Evolutionary conservation across 2,797 vertebrate species (phyloP), one percentile per base, ranked within the genome.

Genomic region (Phrynocephalus forsythii): DNA sequence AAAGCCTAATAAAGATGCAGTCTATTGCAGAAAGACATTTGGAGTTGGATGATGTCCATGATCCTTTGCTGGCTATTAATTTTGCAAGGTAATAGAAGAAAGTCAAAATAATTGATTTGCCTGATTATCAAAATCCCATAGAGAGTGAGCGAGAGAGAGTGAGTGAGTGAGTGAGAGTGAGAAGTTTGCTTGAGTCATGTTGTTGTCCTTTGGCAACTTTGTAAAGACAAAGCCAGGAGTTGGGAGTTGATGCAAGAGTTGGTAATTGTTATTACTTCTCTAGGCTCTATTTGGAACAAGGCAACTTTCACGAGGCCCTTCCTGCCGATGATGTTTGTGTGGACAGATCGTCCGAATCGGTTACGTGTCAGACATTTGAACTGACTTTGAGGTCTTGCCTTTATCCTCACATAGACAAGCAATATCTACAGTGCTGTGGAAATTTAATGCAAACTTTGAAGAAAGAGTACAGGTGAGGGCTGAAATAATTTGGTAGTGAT

Each of bases 281-380:
- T 93, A 99, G 99, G 93, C 94, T 99, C 28, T 99, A 99, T 95
- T 95, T 99, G 96, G 98, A 99, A 90, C 99, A 99, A 95, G 98
- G 96, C 60, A 98, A 99, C 95, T 99, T 99, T 89, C 98, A 99
- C 0, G 98, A 99, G 95, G 97, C 97, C 73, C 99, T 99, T 95
- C 97, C 97, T 9, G 97, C 98, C 82, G 97, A 97, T 0, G 98
- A 98, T 73, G 96, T 99, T 89, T 98, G 97, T 26, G 97, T 99
- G 93, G 98, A 98, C 90, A 98, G 99, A 79, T 99, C 99, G 0
- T 99, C 99, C 1, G 99, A 99, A 95, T 98, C 99, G 0, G 98
- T 99, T 94, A 99, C 99, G 0, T 99, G 99, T 94, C 99, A 99
- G 95, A 99, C 98, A 0, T 99, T 99, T 16, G 98, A 99, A 93